These are phyloP conservation scores for Magallana gigas DNA, from an alignment of 1,140 invertebrate species.

Conservation along the genomic window DNA sequence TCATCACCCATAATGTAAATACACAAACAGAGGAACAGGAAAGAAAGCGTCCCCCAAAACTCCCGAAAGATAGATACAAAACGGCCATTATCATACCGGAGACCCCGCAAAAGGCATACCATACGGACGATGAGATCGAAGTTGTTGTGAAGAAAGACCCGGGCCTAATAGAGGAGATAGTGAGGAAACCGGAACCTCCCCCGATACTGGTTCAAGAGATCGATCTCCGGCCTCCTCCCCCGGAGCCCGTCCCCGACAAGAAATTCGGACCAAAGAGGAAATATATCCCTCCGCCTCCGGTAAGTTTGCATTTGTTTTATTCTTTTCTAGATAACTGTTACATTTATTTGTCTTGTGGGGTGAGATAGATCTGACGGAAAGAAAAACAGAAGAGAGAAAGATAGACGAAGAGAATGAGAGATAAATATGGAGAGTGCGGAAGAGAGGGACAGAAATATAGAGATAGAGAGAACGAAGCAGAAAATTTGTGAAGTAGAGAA, in stretches of 20 bases:
- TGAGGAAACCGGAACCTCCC: not conserved
- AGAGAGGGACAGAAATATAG: not conserved
- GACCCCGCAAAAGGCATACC: not conserved
- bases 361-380: too few relatives aligned
- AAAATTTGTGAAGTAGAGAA: not conserved
- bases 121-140: conserved; percentile 28
- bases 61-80: conserved; percentile 18
- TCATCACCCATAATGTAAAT: not conserved
- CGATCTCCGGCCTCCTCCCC: not conserved
- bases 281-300: not conserved
- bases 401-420: not conserved
- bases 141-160: conserved; percentile 13
- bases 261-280: conserved; percentile 37
- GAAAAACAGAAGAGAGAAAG: not conserved
- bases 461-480: not conserved
- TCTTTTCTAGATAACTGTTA: too few relatives aligned
- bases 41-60: not conserved
- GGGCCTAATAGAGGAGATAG: not conserved
- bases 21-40: not conserved
- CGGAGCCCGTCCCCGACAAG: not conserved
- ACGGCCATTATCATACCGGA: not conserved
- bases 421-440: not conserved
- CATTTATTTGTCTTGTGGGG: too few relatives aligned
- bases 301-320: not conserved
- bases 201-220: conserved; percentile 15